Percentiles rank a stretch among this genome's conserved stretches.
These are phyloP conservation scores for Ips nitidus DNA, from an alignment of 1,140 invertebrate species.

Conservation along the genomic window DNA sequence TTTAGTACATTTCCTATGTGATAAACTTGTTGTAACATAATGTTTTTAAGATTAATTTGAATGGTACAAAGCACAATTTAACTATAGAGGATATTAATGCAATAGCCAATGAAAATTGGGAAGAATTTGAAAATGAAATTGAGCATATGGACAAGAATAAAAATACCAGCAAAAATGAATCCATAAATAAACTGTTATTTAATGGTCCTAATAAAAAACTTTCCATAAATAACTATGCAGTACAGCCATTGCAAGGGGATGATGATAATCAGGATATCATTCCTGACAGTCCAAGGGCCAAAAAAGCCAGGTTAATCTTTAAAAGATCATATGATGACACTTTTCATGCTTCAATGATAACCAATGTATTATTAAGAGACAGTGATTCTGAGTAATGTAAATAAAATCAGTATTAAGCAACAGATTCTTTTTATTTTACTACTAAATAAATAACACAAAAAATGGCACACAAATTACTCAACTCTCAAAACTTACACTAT, in stretches of 20 bases:
- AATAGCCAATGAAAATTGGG: constrained; percentile 42
- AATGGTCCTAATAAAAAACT: constrained; percentile 18
- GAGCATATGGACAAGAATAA: constrained; percentile 7
- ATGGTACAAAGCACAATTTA: constrained; percentile 28
- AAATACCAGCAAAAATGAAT: constrained; percentile 20
- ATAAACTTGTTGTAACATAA: too few species aligned
- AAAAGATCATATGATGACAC: constrained; percentile 46
- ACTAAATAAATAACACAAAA: constrained; percentile 7
- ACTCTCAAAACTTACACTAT: constrained; percentile 1
- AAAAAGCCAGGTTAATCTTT: constrained; percentile 44
- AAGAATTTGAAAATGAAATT: constrained; percentile 34
- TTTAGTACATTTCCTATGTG: not conserved
- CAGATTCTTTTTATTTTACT: not conserved
- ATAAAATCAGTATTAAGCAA: constrained; percentile 6
- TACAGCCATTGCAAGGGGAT: constrained; percentile 15
- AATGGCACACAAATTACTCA: not conserved
- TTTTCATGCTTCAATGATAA: constrained; percentile 35
- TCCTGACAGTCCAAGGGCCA: constrained; percentile 43
- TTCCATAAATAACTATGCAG: not conserved
- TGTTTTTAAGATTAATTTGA: not conserved
- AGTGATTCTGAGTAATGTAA: constrained; percentile 44
- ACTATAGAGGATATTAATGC: constrained; percentile 37
- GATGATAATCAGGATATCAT: constrained; percentile 25
- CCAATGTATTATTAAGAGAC: constrained; percentile 38
- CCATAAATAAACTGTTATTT: constrained; percentile 4